phyloP scores from a whole-genome alignment of 2,888 invertebrate genomes.

The Standfussiana lucernea region DNA sequence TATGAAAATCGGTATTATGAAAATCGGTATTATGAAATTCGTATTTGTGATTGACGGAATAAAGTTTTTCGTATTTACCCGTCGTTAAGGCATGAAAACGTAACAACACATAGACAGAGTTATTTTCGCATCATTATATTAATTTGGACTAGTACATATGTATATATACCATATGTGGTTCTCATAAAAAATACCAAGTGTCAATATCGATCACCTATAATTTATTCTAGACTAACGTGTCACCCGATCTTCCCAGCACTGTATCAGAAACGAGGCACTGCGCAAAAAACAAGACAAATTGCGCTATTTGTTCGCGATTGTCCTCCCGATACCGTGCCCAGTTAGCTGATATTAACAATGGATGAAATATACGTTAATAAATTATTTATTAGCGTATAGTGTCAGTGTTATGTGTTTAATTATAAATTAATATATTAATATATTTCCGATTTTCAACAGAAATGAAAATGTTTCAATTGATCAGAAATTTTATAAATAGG shows the following conservation, averaged over 20 bases:
- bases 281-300: conserved; percentile 85
- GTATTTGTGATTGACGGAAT: no score
- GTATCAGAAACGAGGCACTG: conserved; percentile 61
- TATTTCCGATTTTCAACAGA: no score
- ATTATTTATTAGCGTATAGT: conserved; percentile 42
- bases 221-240: conserved; percentile 35
- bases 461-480: not conserved
- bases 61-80: no score
- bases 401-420: not conserved
- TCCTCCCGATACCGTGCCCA: conserved; percentile 78
- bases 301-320: conserved; percentile 84
- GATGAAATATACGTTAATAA: conserved; percentile 70
- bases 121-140: no score
- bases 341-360: conserved; percentile 82
- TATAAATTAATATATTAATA: not conserved
- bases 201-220: conserved; percentile 29
- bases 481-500: not conserved
- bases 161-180: not conserved
- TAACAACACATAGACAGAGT: not conserved
- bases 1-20: no score
- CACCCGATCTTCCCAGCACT: conserved; percentile 53
- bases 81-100: not conserved
- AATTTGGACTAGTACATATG: no score
- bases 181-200: not conserved
- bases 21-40: no score